Evolutionary conservation across 2,113 vertebrate genomes (phyloP), one percentile per base, ranked within the genome.

Genomic region (Psilopsiagon aurifrons): DNA sequence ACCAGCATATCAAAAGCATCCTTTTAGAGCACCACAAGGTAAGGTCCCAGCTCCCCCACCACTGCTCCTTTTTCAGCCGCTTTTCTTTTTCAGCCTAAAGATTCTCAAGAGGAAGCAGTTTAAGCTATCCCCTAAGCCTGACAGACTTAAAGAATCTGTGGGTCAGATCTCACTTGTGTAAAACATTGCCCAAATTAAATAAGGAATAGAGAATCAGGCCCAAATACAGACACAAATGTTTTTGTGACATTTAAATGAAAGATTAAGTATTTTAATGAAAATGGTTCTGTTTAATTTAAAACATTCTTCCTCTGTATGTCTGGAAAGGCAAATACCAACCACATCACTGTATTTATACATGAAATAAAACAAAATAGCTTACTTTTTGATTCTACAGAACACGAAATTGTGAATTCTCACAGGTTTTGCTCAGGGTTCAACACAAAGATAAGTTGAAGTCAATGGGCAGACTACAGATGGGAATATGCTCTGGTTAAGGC

Each of bases 251-350:
- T 94, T 88, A 93, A 90, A 88, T 52, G 47, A 71, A 92, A 93
- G 55, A 67, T n/a, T 11, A 27, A 81, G 46, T 24, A 71, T 84
- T 88, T 88, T 46, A 84, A 86, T 17, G 9, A 90, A 90, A 92
- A 64, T 17, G 1, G 10, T 7, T 49, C 63, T 39, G 52, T 81
- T 94, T 90, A 64, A 94, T 88, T 86, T 86, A 63, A 96, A 83
- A 81, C 69, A 57, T 66, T 95, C 46, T 85, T 92, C 22, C 68
- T 86, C n/a, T 64, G 18, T 44, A 41, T 35, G 29, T 47, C 29
- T 81, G 76, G 69, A 94, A 93, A 90, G 20, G 57, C 64, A 91
- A 96, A 88, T 52, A 92, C 55, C 57, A 89, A 92, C 55, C 57
- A 87, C 77, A 75, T 52, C 43, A 64, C 37, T 62, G 43, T 60